Evolutionary conservation across 2,888 invertebrate species (phyloP), one percentile per base, ranked within the genome.

Genomic region (Athripsodes cinereus): DNA sequence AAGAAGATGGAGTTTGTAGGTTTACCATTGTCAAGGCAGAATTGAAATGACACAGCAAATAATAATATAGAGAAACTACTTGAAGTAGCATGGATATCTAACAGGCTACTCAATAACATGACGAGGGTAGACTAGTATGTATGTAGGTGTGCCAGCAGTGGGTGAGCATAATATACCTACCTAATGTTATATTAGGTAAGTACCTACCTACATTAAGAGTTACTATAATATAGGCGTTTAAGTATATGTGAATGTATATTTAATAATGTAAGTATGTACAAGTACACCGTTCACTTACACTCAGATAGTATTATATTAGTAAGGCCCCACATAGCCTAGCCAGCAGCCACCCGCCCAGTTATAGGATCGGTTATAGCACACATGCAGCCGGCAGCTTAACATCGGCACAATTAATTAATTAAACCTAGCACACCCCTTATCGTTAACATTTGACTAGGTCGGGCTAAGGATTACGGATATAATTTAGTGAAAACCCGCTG

Each of bases 401-500:
- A 60, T 52, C 54, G 57, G 57, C 57, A 57, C 57, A 60, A 60
- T 60, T 60, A 60, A 60, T 60, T 60, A 60, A 60, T 60, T 60
- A 57, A 57, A 54, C 50, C 56, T 18, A 47, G 35, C 22, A 40
- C 52, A 44, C 55, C 59, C 56, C 55, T 40, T 55, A 52, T 55
- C 52, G 55, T 55, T 55, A 59, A 55, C 59, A 59, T 59, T 59
- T 59, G 55, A 59, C 59, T 58, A 50, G 49, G 53, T 48, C 58
- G 51, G 58, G 47, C 51, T 20, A 44, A 44, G 54, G 59, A 53
- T 58, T 55, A 52, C 47, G 55, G 55, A 55, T 55, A 59, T 55
- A 49, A 59, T 59, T 59, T 20, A 52, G 48, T 34, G 26, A 55
- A 54, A 58, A 50, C 57, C 31, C 57, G n/a, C 11, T 35, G 52